These are phyloP conservation scores for Salminus brasiliensis DNA, from an alignment of 2,113 vertebrate genomes.

Conservation along the genomic window DNA sequence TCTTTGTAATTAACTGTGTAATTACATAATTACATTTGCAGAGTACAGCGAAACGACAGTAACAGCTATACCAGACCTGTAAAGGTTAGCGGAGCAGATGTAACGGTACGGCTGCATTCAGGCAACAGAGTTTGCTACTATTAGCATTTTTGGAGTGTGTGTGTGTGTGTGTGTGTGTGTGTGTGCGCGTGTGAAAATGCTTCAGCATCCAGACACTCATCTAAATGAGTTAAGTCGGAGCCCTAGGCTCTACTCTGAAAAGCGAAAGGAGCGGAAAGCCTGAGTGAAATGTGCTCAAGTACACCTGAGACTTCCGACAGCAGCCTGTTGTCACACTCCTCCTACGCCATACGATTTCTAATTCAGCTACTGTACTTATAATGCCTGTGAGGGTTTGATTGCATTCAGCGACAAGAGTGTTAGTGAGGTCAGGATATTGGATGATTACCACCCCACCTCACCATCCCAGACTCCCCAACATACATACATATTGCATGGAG, in stretches of 20 bases:
- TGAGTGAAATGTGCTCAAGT: background rate
- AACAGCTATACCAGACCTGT: background rate
- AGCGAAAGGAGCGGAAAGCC: background rate
- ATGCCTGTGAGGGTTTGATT: too few species aligned
- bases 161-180: background rate
- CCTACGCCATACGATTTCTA: too few species aligned
- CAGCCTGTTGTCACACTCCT: background rate
- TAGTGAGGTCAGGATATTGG: too few species aligned
- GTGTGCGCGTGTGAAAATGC: background rate
- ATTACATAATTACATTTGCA: background rate
- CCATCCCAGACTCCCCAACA: too few species aligned
- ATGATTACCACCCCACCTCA: too few species aligned
- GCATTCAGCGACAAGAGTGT: too few species aligned
- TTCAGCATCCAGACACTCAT: background rate
- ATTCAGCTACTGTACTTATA: too few species aligned
- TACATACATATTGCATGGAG: too few species aligned
- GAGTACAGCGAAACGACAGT: too few species aligned
- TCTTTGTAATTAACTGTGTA: background rate
- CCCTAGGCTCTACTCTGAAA: background rate
- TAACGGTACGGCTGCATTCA: background rate
- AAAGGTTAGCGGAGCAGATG: background rate
- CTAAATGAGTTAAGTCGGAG: background rate
- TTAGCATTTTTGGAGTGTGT: background rate
- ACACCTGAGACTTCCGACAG: background rate
- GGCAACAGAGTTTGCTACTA: too few species aligned